A percentile compares a stretch with the other conserved stretches of the same genome.
phyloP scores from a whole-genome alignment of 2,888 invertebrate genomes.

The Trichogramma dendrolimi region DNA sequence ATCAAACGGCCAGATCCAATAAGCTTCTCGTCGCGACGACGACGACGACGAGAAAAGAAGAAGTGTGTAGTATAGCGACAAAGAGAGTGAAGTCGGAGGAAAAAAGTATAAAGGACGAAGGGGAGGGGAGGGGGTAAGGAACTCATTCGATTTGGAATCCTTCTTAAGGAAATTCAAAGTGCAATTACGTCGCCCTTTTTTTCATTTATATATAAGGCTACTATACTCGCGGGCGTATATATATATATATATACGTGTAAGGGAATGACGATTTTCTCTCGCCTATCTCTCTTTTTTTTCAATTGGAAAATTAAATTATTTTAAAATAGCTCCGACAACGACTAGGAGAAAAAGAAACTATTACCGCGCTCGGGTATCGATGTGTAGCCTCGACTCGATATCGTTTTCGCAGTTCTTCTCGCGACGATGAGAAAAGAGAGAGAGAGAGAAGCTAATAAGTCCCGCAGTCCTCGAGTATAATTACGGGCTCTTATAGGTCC shows the following conservation, averaged over 20 bases:
- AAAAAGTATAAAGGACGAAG: background rate
- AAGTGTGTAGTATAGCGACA: background rate
- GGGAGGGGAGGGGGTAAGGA: background rate
- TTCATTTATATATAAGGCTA: background rate
- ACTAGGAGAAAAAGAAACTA: conserved; percentile 4
- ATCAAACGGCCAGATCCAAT: conserved; percentile 2
- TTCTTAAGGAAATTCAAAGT: conserved; percentile 4
- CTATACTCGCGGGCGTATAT: too few relatives aligned
- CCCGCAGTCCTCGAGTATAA: too few relatives aligned
- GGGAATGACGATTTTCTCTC: too few relatives aligned
- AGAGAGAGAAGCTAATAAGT: conserved; percentile 1
- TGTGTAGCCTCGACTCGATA: too few relatives aligned
- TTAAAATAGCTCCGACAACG: conserved; percentile 3
- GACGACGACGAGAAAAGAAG: background rate
- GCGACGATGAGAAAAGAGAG: background rate
- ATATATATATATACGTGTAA: too few relatives aligned
- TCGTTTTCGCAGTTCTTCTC: too few relatives aligned
- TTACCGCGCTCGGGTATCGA: background rate
- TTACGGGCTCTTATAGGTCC: too few relatives aligned
- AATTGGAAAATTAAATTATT: conserved; percentile 20
- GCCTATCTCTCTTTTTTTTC: too few relatives aligned
- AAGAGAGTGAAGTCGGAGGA: background rate
- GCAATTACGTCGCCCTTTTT: conserved; percentile 2
- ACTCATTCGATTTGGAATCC: background rate
- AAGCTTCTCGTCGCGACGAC: background rate